A percentile compares a stretch with the other conserved stretches of the same genome.
Conservation (phyloP, 2,888 invertebrate genomes). For the Spodoptera picta region DNA sequence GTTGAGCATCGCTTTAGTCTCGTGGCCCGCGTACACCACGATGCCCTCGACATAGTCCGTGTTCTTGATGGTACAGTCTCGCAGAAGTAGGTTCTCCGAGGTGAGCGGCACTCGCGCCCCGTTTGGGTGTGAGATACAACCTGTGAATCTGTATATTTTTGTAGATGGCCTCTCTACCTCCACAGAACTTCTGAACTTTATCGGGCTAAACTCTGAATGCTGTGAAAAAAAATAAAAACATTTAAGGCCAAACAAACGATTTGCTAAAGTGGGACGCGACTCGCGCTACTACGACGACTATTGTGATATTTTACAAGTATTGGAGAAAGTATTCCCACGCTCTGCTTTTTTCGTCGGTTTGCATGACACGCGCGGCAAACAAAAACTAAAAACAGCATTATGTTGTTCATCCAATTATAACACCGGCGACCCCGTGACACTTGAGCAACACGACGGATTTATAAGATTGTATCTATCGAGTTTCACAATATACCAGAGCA, state of each 20-base stretch:
- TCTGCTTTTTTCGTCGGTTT: slow-evolving; percentile 57
- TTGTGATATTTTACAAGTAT: slow-evolving; percentile 49
- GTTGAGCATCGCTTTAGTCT: slow-evolving; percentile 99
- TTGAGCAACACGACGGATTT: slow-evolving; percentile 13
- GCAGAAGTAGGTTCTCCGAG: slow-evolving; percentile 96
- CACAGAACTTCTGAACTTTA: slow-evolving; percentile 94
- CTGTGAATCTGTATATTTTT: slow-evolving; percentile 98
- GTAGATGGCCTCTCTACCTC: slow-evolving; percentile 98
- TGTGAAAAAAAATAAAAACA: slow-evolving; percentile 70
- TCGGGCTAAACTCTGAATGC: slow-evolving; percentile 93
- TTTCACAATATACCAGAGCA: slow-evolving; percentile 8
- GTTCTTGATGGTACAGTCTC: slow-evolving; percentile 98
- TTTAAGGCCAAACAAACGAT: slow-evolving; percentile 16
- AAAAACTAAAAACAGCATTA: slow-evolving; percentile 32
- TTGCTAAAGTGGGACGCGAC: slow-evolving; percentile 34
- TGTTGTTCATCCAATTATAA: slow-evolving; percentile 25
- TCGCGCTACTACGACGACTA: slow-evolving; percentile 26
- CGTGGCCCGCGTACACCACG: slow-evolving; percentile 98
- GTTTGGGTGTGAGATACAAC: slow-evolving; percentile 94
- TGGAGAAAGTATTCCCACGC: slow-evolving; percentile 70
- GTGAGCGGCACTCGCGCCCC: slow-evolving; percentile 94
- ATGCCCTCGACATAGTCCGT: slow-evolving; percentile 99
- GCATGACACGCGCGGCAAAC: slow-evolving; percentile 35
- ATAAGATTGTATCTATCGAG: slow-evolving; percentile 10
- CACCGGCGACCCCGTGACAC: slow-evolving; percentile 36